Evolutionary conservation across 1,140 invertebrate species (phyloP).

Genomic region (Drosophila pectinifera): DNA sequence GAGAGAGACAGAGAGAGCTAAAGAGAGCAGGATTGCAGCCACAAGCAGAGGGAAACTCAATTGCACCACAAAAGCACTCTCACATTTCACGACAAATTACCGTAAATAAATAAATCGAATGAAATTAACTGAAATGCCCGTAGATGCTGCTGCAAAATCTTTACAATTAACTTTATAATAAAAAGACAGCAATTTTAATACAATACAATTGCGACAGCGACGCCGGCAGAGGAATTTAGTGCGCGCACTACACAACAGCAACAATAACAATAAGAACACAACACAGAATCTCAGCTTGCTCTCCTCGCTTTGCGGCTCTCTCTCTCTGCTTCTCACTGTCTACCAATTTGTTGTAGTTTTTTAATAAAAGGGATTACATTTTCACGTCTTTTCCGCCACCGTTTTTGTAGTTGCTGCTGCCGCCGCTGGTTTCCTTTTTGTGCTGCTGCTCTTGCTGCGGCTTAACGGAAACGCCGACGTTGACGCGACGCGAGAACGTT

Average conservation of each 20-base stretch:
- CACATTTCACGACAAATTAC: not conserved
- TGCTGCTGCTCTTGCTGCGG: constrained; percentile 25
- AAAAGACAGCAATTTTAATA: constrained; percentile 57
- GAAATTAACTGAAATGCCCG: constrained; percentile 15
- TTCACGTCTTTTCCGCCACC: constrained; percentile 20
- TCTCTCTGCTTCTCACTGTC: not conserved
- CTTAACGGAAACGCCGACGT: constrained; percentile 34
- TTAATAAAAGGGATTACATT: constrained; percentile 54
- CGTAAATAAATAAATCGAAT: constrained; percentile 8
- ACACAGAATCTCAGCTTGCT: constrained; percentile 28
- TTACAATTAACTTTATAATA: constrained; percentile 59
- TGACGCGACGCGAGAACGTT: constrained; percentile 55
- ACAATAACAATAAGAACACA: constrained; percentile 20
- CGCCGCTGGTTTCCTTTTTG: not conserved
- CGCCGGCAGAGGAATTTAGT: constrained; percentile 24
- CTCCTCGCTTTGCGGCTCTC: constrained; percentile 13
- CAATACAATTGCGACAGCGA: constrained; percentile 64
- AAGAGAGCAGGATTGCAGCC: constrained; percentile 17
- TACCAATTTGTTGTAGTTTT: constrained; percentile 11
- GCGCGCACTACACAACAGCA: constrained; percentile 17
- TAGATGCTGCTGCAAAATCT: constrained; percentile 1
- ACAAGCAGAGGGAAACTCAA: constrained; percentile 18
- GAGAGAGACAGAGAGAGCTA: not conserved
- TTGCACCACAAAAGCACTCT: constrained; percentile 5
- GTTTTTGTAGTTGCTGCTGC: not conserved